A percentile compares a stretch with the other conserved stretches of the same genome.
phyloP scores from a whole-genome alignment of 2,888 invertebrate genomes.

The Diadegma fenestrale region DNA sequence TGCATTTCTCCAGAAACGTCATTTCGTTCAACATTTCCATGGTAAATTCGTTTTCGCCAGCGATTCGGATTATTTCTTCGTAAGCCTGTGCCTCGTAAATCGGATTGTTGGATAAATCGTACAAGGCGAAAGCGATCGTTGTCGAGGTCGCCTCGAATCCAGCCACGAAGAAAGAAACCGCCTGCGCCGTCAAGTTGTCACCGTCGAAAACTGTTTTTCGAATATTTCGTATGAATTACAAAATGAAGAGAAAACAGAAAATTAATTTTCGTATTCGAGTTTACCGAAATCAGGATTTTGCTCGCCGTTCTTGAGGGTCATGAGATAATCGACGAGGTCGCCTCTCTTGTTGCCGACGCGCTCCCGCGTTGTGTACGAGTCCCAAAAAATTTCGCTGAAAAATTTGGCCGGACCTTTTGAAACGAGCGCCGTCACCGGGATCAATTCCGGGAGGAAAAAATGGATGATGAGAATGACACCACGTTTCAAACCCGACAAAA shows the following conservation, averaged over 20 bases:
- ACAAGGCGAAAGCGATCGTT: slow-evolving; percentile 75
- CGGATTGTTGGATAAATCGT: slow-evolving; percentile 75
- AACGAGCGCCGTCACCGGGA: slow-evolving; percentile 69
- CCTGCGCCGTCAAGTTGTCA: slow-evolving; percentile 77
- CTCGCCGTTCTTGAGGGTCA: slow-evolving; percentile 75
- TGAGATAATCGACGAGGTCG: slow-evolving; percentile 76
- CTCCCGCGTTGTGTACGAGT: slow-evolving; percentile 75
- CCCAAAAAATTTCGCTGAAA: slow-evolving; percentile 76
- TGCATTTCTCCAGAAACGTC: slow-evolving; percentile 74
- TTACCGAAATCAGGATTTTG: slow-evolving; percentile 75
- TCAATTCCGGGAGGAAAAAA: slow-evolving; percentile 76
- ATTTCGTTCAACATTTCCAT: slow-evolving; percentile 74
- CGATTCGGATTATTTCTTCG: slow-evolving; percentile 69
- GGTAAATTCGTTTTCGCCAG: slow-evolving; percentile 64
- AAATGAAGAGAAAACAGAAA: not conserved
- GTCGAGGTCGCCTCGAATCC: slow-evolving; percentile 78
- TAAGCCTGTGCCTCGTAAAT: slow-evolving; percentile 70
- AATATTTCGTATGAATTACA: not conserved
- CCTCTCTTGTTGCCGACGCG: slow-evolving; percentile 71
- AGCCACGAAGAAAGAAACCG: slow-evolving; percentile 76
- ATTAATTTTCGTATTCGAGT: not conserved
- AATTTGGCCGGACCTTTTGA: slow-evolving; percentile 73
- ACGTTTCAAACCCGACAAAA: slow-evolving; percentile 73
- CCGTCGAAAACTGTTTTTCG: slow-evolving; percentile 74
- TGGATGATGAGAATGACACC: slow-evolving; percentile 73